A percentile compares a stretch with the other conserved stretches of the same genome.
Conservation (phyloP, 2,888 invertebrate species). For the Galerucella calmariensis region DNA sequence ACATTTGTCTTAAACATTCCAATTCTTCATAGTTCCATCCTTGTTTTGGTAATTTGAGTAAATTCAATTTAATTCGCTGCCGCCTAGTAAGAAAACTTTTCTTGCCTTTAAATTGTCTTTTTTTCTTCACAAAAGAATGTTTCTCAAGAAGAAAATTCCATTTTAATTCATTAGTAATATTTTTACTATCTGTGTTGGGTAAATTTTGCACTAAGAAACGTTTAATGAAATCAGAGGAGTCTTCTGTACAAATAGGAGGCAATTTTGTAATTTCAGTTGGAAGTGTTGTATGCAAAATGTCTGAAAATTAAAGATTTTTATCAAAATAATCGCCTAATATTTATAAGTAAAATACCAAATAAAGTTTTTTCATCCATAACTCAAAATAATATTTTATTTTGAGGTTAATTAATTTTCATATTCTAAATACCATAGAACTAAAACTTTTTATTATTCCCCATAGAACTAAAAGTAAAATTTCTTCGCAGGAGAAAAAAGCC, state of each 20-base stretch:
- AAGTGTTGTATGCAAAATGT: conserved; percentile 32
- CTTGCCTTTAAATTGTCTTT: conserved; percentile 57
- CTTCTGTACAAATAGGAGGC: conserved; percentile 16
- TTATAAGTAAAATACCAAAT: conserved; percentile 1
- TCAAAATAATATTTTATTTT: background rate
- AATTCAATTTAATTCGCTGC: conserved; percentile 71
- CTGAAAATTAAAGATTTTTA: conserved; percentile 15
- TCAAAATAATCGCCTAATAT: background rate
- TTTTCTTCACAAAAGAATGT: conserved; percentile 57
- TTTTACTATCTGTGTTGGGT: conserved; percentile 42
- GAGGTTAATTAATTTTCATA: too few relatives aligned
- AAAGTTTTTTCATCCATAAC: conserved; percentile 12
- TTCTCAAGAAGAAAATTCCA: conserved; percentile 64
- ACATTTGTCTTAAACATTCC: conserved; percentile 73
- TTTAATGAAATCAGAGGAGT: conserved; percentile 34
- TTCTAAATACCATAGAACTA: too few relatives aligned
- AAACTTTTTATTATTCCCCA: too few relatives aligned
- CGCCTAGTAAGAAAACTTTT: conserved; percentile 61
- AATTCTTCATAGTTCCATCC: conserved; percentile 75
- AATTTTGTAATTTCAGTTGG: conserved; percentile 36
- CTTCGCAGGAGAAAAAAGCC: too few relatives aligned
- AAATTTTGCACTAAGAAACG: conserved; percentile 39
- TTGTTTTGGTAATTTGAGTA: conserved; percentile 72
- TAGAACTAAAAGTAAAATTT: too few relatives aligned
- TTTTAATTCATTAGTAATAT: conserved; percentile 52